phyloP scores from a whole-genome alignment of 2,888 invertebrate genomes.

The Hemaris fuciformis region DNA sequence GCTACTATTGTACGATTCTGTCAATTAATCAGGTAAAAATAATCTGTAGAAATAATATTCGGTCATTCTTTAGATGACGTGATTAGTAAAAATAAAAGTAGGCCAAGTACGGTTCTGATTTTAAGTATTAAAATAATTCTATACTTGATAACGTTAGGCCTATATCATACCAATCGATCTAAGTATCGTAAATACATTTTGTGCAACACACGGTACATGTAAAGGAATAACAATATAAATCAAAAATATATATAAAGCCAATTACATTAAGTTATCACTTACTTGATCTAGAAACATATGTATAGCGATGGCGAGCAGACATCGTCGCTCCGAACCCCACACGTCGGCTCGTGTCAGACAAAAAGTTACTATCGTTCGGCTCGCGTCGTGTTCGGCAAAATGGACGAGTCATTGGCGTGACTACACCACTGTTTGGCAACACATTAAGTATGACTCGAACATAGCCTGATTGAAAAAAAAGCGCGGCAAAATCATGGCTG shows the following conservation, averaged over 20 bases:
- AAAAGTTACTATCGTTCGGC: slow-evolving; percentile 5
- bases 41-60: not conserved
- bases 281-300: not conserved
- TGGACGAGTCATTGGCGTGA: slow-evolving; percentile 25
- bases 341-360: not conserved
- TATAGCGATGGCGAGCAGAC: not conserved
- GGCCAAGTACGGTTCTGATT: not conserved
- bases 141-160: not conserved
- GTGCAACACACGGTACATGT: not conserved
- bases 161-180: not conserved
- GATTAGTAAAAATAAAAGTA: not conserved
- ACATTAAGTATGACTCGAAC: slow-evolving; percentile 66
- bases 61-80: not conserved
- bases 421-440: slow-evolving; percentile 70
- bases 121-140: not conserved
- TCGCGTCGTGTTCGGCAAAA: slow-evolving; percentile 10
- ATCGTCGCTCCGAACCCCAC: not conserved
- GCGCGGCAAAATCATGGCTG: slow-evolving; percentile 73
- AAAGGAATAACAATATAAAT: not conserved
- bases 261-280: slow-evolving; percentile 1
- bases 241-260: not conserved
- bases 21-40: not conserved
- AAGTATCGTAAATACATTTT: not conserved
- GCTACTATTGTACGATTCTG: not conserved
- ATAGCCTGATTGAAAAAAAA: slow-evolving; percentile 68